phyloP scores from a whole-genome alignment of 2,113 vertebrate genomes.

The Oncorhynchus mykiss region DNA sequence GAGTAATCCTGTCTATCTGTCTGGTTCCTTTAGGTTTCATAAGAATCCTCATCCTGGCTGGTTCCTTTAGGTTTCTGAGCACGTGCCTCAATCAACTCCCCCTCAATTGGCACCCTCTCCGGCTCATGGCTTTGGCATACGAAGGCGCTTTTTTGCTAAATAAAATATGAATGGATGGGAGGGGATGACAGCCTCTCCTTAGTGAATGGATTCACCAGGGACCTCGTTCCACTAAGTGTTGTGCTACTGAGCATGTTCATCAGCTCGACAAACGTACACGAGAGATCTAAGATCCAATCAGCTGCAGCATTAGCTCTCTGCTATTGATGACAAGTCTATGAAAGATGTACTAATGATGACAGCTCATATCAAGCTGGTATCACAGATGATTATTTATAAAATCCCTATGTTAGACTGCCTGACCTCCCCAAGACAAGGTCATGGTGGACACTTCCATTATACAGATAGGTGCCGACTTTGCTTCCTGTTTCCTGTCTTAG shows the following conservation, averaged over 20 bases:
- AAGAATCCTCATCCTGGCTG: no score
- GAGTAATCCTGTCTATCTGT: no score
- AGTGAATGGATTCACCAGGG: constrained; percentile 66
- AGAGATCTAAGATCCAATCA: no score
- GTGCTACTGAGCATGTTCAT: constrained; percentile 33
- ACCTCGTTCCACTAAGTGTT: constrained; percentile 48
- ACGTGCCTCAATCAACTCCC: constrained; percentile 47
- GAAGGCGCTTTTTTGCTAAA: constrained; percentile 66
- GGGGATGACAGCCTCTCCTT: constrained; percentile 65
- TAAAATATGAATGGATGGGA: constrained; percentile 72
- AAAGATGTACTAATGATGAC: neutral
- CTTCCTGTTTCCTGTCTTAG: no score
- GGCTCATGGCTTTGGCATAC: constrained; percentile 61
- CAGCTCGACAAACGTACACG: constrained; percentile 18
- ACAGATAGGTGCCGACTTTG: no score
- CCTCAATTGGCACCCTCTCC: constrained; percentile 49
- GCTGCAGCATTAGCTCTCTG: constrained; percentile 43
- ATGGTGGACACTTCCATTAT: no score
- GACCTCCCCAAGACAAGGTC: no score
- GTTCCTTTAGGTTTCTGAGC: constrained; percentile 1
- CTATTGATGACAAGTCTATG: constrained; percentile 13
- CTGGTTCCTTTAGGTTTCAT: no score
- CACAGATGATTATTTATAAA: no score
- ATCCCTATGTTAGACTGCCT: no score
- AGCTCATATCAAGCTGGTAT: no score